Evolutionary conservation across 2,113 vertebrate genomes (phyloP).

Genomic region (Heterochromis multidens): DNA sequence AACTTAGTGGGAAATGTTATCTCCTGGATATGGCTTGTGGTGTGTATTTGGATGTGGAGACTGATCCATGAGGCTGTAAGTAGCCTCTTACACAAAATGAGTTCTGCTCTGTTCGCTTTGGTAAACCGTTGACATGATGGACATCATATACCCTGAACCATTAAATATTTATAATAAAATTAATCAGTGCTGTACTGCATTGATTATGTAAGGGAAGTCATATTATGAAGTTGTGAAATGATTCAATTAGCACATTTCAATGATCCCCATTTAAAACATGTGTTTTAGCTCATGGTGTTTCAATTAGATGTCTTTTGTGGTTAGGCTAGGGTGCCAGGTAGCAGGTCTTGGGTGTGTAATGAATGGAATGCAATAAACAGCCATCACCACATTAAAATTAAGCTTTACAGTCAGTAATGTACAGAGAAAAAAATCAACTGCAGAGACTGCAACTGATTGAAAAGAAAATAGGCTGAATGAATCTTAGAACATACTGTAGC

Average conservation of each 20-base stretch:
- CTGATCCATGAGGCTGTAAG: neutral
- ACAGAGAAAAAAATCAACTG: neutral
- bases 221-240: neutral
- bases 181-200: neutral
- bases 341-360: neutral
- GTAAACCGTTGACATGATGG: neutral
- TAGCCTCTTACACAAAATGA: neutral
- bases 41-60: conserved; percentile 10
- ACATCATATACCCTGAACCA: neutral
- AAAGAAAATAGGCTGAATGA: neutral
- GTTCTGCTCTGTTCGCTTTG: neutral
- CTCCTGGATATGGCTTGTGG: conserved; percentile 34
- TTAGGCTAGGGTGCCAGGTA: neutral
- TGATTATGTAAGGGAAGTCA: neutral
- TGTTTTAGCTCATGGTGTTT: neutral
- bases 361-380: neutral
- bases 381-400: neutral
- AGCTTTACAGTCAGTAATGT: neutral
- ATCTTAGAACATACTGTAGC: neutral
- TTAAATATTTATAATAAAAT: neutral
- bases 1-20: conserved; percentile 41
- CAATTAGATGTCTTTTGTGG: neutral
- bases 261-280: no score
- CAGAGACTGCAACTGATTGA: neutral
- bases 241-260: neutral